Evolutionary conservation across 2,797 vertebrate species (phyloP).

Genomic region (Silurus lanzhouensis): DNA sequence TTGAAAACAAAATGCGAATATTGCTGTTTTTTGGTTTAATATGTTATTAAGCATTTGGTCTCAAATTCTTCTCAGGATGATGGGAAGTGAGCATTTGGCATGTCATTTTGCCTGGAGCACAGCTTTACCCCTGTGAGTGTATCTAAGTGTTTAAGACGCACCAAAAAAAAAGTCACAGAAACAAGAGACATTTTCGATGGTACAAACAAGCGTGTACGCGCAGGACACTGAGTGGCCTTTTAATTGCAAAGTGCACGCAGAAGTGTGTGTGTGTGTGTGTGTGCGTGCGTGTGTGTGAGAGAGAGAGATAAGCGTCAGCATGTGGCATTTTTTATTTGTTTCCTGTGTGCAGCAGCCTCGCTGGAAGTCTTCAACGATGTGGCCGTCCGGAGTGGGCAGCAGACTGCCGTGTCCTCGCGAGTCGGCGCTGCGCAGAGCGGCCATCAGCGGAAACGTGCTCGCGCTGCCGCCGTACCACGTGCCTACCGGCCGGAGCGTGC

Average conservation of each 20-base stretch:
- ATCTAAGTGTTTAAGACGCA: background rate
- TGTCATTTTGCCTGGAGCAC: background rate
- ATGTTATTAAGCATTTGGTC: background rate
- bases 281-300: no score
- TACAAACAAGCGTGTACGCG: background rate
- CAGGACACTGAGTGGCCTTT: background rate
- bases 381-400: slow-evolving; percentile 85
- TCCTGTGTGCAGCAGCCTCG: slow-evolving; percentile 68
- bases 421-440: slow-evolving; percentile 88
- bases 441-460: slow-evolving; percentile 85
- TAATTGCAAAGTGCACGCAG: background rate
- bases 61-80: background rate
- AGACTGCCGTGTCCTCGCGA: slow-evolving; percentile 87
- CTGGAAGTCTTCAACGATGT: slow-evolving; percentile 86
- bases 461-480: slow-evolving; percentile 87
- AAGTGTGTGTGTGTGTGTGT: background rate
- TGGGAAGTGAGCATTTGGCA: background rate
- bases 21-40: background rate
- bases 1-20: background rate
- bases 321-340: slow-evolving; percentile 10
- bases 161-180: slow-evolving; percentile 4
- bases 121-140: background rate
- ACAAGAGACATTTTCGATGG: background rate
- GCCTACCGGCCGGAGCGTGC: slow-evolving; percentile 89
- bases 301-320: background rate